Evolutionary conservation across 2,113 vertebrate species (phyloP).

Genomic region (Oceanodroma tethys): DNA sequence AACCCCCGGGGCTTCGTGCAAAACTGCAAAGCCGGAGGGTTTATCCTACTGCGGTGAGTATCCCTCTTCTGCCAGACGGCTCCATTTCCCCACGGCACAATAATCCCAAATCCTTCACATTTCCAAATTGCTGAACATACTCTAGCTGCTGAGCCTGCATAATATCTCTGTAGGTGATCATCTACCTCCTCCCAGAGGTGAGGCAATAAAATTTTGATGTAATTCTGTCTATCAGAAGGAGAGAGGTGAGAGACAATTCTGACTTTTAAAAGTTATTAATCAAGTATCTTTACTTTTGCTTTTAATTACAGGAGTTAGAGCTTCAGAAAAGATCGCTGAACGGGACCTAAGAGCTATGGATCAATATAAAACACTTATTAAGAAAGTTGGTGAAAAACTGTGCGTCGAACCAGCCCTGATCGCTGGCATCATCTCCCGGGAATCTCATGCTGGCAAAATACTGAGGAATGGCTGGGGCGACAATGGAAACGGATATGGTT

Average conservation of each 20-base stretch:
- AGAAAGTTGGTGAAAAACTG: conserved; percentile 39
- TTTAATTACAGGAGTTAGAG: conserved; percentile 56
- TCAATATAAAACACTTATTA: conserved; percentile 67
- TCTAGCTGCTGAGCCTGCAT: neutral
- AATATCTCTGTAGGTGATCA: neutral
- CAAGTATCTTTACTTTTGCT: neutral
- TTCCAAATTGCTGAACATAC: neutral
- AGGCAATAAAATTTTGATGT: neutral
- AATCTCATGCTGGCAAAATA: conserved; percentile 66
- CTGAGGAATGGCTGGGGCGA: conserved; percentile 69
- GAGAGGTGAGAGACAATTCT: neutral
- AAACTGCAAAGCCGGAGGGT: conserved; percentile 52
- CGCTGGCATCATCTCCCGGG: conserved; percentile 76
- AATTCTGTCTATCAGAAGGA: neutral
- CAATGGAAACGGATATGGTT: conserved; percentile 70
- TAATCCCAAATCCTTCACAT: neutral
- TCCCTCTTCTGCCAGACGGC: neutral
- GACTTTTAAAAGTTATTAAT: neutral
- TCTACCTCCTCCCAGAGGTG: neutral
- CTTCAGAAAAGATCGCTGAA: conserved; percentile 70
- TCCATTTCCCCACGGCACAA: neutral
- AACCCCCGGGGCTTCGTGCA: conserved; percentile 61
- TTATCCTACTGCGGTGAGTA: conserved; percentile 57
- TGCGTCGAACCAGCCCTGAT: conserved; percentile 74
- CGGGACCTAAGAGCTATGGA: conserved; percentile 61